Base-by-base conservation (phyloP, 2,888 invertebrate species). In the Drosophila heteroneura region DNA sequence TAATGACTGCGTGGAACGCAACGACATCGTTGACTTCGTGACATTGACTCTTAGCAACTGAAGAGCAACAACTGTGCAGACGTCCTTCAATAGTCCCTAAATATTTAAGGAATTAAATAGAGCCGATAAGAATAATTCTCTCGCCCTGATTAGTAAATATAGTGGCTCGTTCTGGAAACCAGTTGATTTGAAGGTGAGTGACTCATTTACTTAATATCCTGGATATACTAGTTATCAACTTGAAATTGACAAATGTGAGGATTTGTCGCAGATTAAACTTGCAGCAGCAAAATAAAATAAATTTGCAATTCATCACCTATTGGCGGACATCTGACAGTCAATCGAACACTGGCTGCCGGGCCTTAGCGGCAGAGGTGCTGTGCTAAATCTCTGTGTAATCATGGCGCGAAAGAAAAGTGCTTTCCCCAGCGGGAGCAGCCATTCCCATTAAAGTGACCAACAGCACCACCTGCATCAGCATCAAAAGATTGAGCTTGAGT, bases 391-490 rank as follows among this genome's bases (percentile, higher is more conserved):
- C 35, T 49, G 52, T 52, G 74, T 58, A 78, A 78, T 78, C 74
- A 74, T 71, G 67, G 70, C 63, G 53, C 58, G 62, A 70, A 78
- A 62, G 76, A 68, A 75, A 73, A 70, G 67, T 67, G 76, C 79
- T 71, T 70, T 58, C 53, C 79, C 41, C 39, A 76, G 54, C 60
- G 54, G 52, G 44, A 44, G 41, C 59, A 47, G 74, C 77, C 71
- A 83, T 86, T 78, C 80, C 77, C 73, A 83, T 86, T 80, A 86
- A 83, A 75, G 72, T 82, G 82, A 77, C 84, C 87, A 76, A 58
- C 62, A 64, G 33, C 52, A 60, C 14, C 37, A 61, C 39, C 67
- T 52, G 41, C n/a, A 30, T n/a, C 63, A 67, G 37, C 70, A 73
- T 61, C 64, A 52, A 32, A 57, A 83, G 79, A 83, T 83, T 76